Base-by-base conservation (phyloP, 1,140 invertebrate genomes). In the Homarus americanus region DNA sequence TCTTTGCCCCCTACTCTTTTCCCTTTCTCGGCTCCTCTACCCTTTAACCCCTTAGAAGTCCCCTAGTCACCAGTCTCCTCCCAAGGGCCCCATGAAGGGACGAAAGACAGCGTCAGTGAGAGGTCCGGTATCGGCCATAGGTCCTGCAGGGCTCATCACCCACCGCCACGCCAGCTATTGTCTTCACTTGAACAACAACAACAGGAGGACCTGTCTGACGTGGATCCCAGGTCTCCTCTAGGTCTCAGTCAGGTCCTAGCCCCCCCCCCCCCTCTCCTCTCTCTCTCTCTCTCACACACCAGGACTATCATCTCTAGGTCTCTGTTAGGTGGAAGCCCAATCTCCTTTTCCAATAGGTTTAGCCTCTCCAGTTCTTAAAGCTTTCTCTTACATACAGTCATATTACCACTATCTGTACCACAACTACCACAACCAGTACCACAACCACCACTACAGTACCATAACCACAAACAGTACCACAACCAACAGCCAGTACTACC, bases 161-260 rank as follows among this genome's bases (percentile, higher is more conserved):
- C 44, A 49, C 44, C 44, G 44, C 44, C 44, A n/a, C 58, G 20
- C 58, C 58, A 63, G 58, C 58, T 63, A 63, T 63, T 63, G 58
- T 63, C 58, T 63, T 63, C 58, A 63, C 58, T 63, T 63, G 58
- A 63, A n/a, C n/a, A 63, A 63, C 58, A 63, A 63, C 58, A 63
- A 15, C 9, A 7, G 44, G 44, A 49, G 44, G 44, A 7, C 58
- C 12, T 63, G 58, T 4, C 58, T 63, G 58, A 63, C 58, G 58
- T 10, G 4, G 15, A 49, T 17, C 58, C 58, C 58, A 63, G 12
- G 12, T 20, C 58, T 20, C 3, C 58, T 24, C 58, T 63, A 10
- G 4, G 2, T 63, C 58, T 24, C 58, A 20, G 12, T 63, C 58
- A 20, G 12, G 12, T 4, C 3, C 44, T 49, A 1, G 7, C 44